phyloP scores from a whole-genome alignment of 2,113 vertebrate genomes.

The Theristicus caerulescens region DNA sequence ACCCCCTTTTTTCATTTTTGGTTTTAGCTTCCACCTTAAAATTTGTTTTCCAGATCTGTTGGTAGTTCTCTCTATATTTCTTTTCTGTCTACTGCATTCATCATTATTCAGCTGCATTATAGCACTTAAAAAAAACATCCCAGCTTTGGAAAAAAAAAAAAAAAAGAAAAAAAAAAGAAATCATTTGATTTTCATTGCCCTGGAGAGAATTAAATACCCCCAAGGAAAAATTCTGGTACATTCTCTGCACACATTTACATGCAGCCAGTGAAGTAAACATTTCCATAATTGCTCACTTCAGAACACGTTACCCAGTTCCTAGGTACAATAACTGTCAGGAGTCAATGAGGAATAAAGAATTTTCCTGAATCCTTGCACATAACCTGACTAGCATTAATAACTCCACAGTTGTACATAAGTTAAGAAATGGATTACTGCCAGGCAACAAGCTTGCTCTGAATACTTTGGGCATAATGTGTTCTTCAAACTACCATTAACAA shows the following conservation, averaged over 20 bases:
- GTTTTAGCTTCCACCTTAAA: conserved; percentile 63
- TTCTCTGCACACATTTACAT: conserved; percentile 92
- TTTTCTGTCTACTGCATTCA: conserved; percentile 80
- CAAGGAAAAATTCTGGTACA: conserved; percentile 93
- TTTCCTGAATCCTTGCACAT: conserved; percentile 87
- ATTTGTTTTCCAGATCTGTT: conserved; percentile 68
- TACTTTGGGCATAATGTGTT: conserved; percentile 61
- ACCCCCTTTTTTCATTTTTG: conserved; percentile 2
- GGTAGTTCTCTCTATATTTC: conserved; percentile 57
- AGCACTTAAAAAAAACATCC: conserved; percentile 78
- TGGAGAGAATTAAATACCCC: conserved; percentile 92
- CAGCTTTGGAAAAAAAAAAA: conserved; percentile 68
- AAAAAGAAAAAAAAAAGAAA: conserved; percentile 72
- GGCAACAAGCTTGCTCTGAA: conserved; percentile 78
- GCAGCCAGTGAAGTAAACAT: conserved; percentile 96
- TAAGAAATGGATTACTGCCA: conserved; percentile 88
- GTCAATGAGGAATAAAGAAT: conserved; percentile 92
- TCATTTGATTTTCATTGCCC: conserved; percentile 95
- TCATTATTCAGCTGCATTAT: conserved; percentile 91
- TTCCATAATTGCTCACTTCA: conserved; percentile 95
- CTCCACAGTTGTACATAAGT: conserved; percentile 79
- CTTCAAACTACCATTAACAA: conserved; percentile 68
- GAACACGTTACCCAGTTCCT: conserved; percentile 92
- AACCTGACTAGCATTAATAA: conserved; percentile 97
- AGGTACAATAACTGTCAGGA: conserved; percentile 89